Conservation (phyloP, 2,888 invertebrate species). For the Ptychoptera albimana region DNA sequence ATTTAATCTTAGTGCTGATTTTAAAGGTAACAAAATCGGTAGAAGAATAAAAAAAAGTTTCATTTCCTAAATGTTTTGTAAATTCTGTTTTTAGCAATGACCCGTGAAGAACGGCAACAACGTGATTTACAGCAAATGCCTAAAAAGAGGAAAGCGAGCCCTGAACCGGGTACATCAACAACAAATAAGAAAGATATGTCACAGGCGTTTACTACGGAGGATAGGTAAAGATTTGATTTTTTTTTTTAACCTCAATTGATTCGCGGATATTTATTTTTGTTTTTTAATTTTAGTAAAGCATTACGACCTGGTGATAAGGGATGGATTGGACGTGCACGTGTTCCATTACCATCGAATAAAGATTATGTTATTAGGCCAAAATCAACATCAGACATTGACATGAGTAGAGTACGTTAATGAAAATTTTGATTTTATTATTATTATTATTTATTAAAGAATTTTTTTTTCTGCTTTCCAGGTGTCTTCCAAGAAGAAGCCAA, state of each 20-base stretch:
- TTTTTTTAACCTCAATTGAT: too few relatives aligned
- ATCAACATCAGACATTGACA: constrained; percentile 77
- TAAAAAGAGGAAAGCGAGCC: constrained; percentile 21
- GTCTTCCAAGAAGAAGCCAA: constrained; percentile 68
- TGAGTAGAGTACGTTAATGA: constrained; percentile 47
- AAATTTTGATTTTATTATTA: constrained; percentile 6
- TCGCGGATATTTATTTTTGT: neutral
- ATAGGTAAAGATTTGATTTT: constrained; percentile 31
- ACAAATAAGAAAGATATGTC: constrained; percentile 39
- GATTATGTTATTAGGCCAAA: constrained; percentile 92
- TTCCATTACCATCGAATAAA: constrained; percentile 87
- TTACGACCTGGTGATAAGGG: constrained; percentile 88
- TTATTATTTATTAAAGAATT: constrained; percentile 2
- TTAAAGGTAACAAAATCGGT: constrained; percentile 42
- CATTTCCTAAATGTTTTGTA: constrained; percentile 18
- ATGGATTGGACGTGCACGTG: constrained; percentile 87
- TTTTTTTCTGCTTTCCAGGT: constrained; percentile 21
- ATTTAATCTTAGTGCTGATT: constrained; percentile 88
- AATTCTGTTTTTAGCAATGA: constrained; percentile 53
- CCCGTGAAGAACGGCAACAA: constrained; percentile 85
- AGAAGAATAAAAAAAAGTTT: constrained; percentile 7
- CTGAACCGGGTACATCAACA: constrained; percentile 32
- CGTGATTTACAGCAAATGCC: constrained; percentile 80
- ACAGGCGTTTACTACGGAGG: constrained; percentile 44
- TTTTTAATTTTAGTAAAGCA: constrained; percentile 31